These are phyloP conservation scores for Ophthalmolycus amberensis DNA, from an alignment of 2,113 vertebrate genomes.

Conservation along the genomic window DNA sequence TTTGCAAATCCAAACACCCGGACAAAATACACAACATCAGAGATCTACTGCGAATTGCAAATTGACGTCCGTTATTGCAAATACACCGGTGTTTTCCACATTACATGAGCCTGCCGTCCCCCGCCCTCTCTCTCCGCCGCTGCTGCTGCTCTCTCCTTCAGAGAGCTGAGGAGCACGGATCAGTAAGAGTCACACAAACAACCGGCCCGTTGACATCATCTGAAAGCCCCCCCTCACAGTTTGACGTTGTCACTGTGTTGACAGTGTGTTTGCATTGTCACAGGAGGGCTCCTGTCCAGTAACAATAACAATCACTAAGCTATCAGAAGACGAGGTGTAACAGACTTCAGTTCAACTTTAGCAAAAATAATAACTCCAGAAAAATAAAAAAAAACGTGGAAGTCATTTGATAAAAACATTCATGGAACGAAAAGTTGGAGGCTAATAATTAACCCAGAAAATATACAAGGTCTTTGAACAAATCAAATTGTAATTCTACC, in stretches of 20 bases:
- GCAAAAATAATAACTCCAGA: neutral
- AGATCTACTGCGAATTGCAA: conserved; percentile 13
- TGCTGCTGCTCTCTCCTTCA: conserved; percentile 31
- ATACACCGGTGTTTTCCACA: conserved; percentile 37
- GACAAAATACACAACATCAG: conserved; percentile 31
- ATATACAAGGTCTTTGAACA: neutral
- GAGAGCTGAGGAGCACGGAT: conserved; percentile 37
- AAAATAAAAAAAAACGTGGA: too few relatives aligned
- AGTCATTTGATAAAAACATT: neutral
- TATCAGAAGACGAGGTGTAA: neutral
- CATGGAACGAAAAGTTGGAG: neutral
- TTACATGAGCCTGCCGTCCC: conserved; percentile 31
- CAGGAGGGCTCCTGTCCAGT: conserved; percentile 8
- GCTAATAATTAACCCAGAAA: neutral
- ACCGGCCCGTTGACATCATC: conserved; percentile 51
- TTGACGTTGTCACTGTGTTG: conserved; percentile 37
- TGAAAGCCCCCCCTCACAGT: conserved; percentile 28
- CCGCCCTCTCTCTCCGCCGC: neutral
- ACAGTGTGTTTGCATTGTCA: conserved; percentile 34
- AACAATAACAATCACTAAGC: neutral
- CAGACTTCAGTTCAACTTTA: neutral
- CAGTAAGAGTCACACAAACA: conserved; percentile 53
- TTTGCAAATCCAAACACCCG: conserved; percentile 18
- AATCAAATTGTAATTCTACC: neutral
- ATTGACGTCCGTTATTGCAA: conserved; percentile 27